Percentiles rank a stretch among this genome's conserved stretches.
Evolutionary conservation across 2,888 invertebrate genomes (phyloP).

Genomic region (Tenthredo distinguenda): DNA sequence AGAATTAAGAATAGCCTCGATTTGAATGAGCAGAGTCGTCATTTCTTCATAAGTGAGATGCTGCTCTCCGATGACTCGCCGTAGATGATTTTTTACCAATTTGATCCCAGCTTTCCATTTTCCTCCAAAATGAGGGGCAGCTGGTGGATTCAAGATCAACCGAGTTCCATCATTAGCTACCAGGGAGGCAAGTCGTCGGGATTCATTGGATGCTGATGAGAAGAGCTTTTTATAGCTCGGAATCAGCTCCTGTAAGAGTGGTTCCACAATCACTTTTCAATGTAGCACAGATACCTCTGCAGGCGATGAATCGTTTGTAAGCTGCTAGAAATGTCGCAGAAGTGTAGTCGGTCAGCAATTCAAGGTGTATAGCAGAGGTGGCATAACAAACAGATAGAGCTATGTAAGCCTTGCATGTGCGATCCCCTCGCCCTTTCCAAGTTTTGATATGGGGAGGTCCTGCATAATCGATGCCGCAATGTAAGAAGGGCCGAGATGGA

Average conservation of each 20-base stretch:
- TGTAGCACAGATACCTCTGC: slow-evolving; percentile 59
- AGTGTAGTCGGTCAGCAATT: slow-evolving; percentile 60
- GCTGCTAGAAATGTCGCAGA: slow-evolving; percentile 60
- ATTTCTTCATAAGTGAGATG: slow-evolving; percentile 65
- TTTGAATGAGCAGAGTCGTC: slow-evolving; percentile 61
- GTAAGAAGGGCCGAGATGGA: slow-evolving; percentile 57
- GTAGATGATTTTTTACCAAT: slow-evolving; percentile 63
- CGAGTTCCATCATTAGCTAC: slow-evolving; percentile 55
- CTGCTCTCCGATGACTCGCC: slow-evolving; percentile 58
- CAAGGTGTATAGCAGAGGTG: slow-evolving; percentile 64
- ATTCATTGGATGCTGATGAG: slow-evolving; percentile 20
- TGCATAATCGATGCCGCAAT: slow-evolving; percentile 59
- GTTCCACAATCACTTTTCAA: slow-evolving; percentile 65
- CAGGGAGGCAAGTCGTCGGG: neutral
- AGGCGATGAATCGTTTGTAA: slow-evolving; percentile 61
- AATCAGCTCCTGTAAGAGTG: slow-evolving; percentile 63
- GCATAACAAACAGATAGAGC: slow-evolving; percentile 61
- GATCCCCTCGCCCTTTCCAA: slow-evolving; percentile 32
- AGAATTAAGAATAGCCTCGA: slow-evolving; percentile 66
- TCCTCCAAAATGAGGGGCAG: slow-evolving; percentile 63
- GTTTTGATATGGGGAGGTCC: slow-evolving; percentile 56
- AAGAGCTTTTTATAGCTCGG: slow-evolving; percentile 48
- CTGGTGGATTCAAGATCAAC: slow-evolving; percentile 67
- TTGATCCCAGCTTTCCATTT: neutral
- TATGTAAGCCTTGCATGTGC: slow-evolving; percentile 56